Conservation (phyloP, 2,113 vertebrate genomes). For the Chloroceryle aenea region DNA sequence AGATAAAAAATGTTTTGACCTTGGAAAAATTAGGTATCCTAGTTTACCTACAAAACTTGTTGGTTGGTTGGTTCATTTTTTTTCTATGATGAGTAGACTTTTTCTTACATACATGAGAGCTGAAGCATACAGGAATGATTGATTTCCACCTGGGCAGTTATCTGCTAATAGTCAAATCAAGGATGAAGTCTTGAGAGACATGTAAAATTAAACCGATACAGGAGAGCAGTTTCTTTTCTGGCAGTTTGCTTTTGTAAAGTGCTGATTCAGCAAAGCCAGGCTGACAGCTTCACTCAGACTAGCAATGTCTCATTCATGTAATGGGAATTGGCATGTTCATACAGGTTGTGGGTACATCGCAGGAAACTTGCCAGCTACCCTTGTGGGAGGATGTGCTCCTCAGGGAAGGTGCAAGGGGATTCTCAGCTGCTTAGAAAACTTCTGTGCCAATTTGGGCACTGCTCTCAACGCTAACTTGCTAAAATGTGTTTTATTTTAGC, state of each 20-base stretch:
- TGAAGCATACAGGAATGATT: background rate
- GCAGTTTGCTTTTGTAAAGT: background rate
- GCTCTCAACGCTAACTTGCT: background rate
- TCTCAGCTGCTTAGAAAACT: background rate
- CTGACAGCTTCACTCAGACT: background rate
- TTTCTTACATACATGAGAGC: background rate
- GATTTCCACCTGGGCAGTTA: background rate
- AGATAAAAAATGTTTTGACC: background rate
- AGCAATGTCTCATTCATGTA: background rate
- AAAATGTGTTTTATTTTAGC: background rate
- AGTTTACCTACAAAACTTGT: background rate
- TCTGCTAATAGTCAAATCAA: background rate
- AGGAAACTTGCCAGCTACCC: background rate
- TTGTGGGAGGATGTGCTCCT: background rate
- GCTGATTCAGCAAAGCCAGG: background rate
- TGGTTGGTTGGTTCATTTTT: too few relatives aligned
- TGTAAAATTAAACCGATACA: background rate
- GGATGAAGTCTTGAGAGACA: background rate
- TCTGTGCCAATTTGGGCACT: background rate
- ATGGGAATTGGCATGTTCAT: background rate
- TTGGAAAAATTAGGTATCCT: background rate
- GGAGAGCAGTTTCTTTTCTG: background rate
- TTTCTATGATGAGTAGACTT: background rate
- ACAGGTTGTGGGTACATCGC: rapidly evolving
- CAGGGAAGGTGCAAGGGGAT: background rate